These are phyloP conservation scores for Cerastoderma edule DNA, from an alignment of 2,888 invertebrate species.

Conservation along the genomic window DNA sequence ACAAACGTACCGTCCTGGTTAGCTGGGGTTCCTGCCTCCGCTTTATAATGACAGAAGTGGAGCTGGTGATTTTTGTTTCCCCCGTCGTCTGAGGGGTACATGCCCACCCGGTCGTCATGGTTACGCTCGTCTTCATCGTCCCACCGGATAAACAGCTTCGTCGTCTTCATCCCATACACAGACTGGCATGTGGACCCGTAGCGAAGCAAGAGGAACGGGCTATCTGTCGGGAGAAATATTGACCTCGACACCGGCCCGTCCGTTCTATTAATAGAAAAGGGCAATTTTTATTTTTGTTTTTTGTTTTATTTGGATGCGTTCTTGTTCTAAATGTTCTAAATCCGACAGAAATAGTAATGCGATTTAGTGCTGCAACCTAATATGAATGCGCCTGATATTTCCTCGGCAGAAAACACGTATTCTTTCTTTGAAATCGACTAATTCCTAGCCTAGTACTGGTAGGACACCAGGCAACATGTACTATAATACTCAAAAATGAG, in stretches of 20 bases:
- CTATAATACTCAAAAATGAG: not conserved
- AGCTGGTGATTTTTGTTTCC: slow-evolving; percentile 23
- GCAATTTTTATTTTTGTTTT: not conserved
- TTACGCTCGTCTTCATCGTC: slow-evolving; percentile 33
- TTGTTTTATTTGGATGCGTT: not conserved
- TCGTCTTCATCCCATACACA: slow-evolving; percentile 20
- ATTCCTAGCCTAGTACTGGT: not conserved
- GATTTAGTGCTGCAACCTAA: not conserved
- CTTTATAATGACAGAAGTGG: slow-evolving; percentile 31
- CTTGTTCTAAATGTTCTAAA: not conserved
- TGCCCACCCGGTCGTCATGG: slow-evolving; percentile 18
- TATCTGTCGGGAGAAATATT: slow-evolving; percentile 26
- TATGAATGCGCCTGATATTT: not conserved
- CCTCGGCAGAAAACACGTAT: not conserved
- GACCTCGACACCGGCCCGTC: slow-evolving; percentile 16
- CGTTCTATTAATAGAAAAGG: slow-evolving; percentile 14
- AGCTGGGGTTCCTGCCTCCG: no score
- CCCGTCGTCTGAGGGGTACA: slow-evolving; percentile 31
- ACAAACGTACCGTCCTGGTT: not conserved
- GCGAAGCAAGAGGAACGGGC: slow-evolving; percentile 26
- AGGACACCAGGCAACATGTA: not conserved
- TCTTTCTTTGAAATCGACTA: not conserved
- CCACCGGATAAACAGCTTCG: slow-evolving; percentile 28
- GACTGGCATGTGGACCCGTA: slow-evolving; percentile 31
- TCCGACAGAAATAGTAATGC: not conserved